Base-by-base conservation (phyloP, 2,113 vertebrate species). In the Felis chaus region DNA sequence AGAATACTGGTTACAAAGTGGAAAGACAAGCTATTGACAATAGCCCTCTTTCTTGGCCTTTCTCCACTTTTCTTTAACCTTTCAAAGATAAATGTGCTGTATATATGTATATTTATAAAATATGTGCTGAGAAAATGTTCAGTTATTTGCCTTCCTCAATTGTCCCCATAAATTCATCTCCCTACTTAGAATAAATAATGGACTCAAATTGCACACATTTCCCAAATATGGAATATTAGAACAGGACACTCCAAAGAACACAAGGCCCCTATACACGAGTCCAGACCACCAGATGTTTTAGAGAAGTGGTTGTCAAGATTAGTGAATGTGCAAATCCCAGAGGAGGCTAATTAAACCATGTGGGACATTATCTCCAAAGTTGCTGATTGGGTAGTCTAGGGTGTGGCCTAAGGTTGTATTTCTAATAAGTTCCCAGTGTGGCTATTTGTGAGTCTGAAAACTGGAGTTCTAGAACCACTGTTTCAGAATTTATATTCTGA, bases 341-440 rank as follows among this genome's bases (percentile, higher is more conserved):
- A 1, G 33, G 53, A 68, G 12, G 29, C 10, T 7, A n/a, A 18
- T 57, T 15, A 61, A 57, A 83, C 23, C 19, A 7, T 86, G 8
- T 31, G 50, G 15, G 16, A 3, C 2, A 53, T 0, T 25, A 14
- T 11, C 36, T 3, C 41, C 53, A 10, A 2, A 29, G 48, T 13
- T 95, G 55, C 45, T 81, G 39, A 27, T 48, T 36, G 15, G 12
- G 16, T 39, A 79, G 8, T 84, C 29, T 55, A 16, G 6, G 15
- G 10, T 13, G 7, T 23, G 14, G 3, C 10, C 45, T 69, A 27
- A 39, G 5, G 11, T 0, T 5, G 11, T 83, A n/a, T 66, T 92
- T 82, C 15, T 55, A 41, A 66, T 41, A 90, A 16, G 1, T 36
- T 71, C 39, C 19, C 9, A 45, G 1, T 36, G 0, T 16, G 63